Evolutionary conservation across 2,888 invertebrate species (phyloP).

Genomic region (Drosophila siamana): DNA sequence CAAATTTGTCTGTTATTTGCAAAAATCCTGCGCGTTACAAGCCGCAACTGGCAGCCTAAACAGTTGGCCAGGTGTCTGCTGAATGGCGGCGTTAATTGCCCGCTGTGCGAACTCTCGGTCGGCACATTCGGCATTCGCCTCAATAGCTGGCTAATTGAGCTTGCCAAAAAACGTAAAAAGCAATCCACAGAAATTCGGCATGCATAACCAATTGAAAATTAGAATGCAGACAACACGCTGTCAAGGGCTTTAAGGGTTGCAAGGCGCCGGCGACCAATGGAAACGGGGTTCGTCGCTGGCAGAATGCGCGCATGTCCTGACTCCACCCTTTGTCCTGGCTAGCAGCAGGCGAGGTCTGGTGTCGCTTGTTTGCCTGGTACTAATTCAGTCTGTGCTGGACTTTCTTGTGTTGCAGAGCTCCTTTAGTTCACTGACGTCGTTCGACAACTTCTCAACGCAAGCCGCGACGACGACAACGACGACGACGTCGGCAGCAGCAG

Average conservation of each 20-base stretch:
- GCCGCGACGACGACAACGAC: conserved; percentile 72
- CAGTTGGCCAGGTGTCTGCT: conserved; percentile 17
- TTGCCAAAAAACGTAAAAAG: conserved; percentile 4
- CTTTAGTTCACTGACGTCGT: conserved; percentile 85
- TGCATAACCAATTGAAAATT: conserved; percentile 67
- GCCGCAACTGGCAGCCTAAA: background rate
- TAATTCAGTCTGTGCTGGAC: conserved; percentile 70
- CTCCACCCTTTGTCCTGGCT: conserved; percentile 54
- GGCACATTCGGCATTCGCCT: conserved; percentile 11
- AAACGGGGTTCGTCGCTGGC: conserved; percentile 8
- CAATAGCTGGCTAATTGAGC: conserved; percentile 58
- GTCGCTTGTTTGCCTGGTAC: background rate
- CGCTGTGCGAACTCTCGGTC: conserved; percentile 41
- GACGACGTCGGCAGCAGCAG: conserved; percentile 53
- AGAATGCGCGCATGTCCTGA: conserved; percentile 69
- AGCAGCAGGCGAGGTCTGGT: conserved; percentile 20
- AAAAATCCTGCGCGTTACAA: no score
- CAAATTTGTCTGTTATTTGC: background rate
- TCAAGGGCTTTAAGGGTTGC: conserved; percentile 60
- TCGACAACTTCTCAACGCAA: conserved; percentile 85
- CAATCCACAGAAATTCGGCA: background rate
- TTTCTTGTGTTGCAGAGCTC: conserved; percentile 83
- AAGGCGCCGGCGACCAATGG: conserved; percentile 55
- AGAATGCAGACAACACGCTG: conserved; percentile 23
- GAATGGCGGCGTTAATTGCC: conserved; percentile 63